These are phyloP conservation scores for Spilosoma lubricipeda DNA, from an alignment of 2,888 invertebrate species.

Conservation along the genomic window DNA sequence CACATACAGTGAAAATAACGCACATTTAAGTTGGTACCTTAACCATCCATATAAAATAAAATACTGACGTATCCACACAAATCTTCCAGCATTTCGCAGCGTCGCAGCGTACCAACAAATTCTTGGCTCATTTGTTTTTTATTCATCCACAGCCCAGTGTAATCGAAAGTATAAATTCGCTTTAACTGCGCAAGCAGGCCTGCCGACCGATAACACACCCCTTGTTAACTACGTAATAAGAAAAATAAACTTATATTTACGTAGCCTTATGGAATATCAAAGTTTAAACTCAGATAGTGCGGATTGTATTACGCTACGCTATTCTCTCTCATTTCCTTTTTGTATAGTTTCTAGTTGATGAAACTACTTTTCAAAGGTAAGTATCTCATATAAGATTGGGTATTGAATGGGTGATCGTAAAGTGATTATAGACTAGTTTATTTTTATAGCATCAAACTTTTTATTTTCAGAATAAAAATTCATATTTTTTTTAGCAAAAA, in stretches of 20 bases:
- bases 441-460: background rate
- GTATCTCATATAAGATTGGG: background rate
- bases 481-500: no score
- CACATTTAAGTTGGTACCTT: background rate
- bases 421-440: background rate
- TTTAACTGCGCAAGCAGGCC: constrained; percentile 75
- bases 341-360: background rate
- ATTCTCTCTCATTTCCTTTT: no score
- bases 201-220: constrained; percentile 76
- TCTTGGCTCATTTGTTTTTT: constrained; percentile 85
- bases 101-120: constrained; percentile 81
- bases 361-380: background rate
- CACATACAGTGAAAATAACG: background rate
- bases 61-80: constrained; percentile 56
- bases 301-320: constrained; percentile 19
- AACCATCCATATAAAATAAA: background rate
- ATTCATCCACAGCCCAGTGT: constrained; percentile 79
- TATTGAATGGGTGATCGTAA: constrained; percentile 16
- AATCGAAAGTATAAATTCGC: constrained; percentile 86
- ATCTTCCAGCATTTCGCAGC: constrained; percentile 50
- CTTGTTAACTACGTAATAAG: constrained; percentile 82
- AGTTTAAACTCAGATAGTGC: constrained; percentile 63
- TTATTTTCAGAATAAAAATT: background rate
- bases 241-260: constrained; percentile 82
- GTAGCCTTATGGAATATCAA: constrained; percentile 76